Evolutionary conservation across 2,797 vertebrate species (phyloP).

Genomic region (Pangasius krempfi): DNA sequence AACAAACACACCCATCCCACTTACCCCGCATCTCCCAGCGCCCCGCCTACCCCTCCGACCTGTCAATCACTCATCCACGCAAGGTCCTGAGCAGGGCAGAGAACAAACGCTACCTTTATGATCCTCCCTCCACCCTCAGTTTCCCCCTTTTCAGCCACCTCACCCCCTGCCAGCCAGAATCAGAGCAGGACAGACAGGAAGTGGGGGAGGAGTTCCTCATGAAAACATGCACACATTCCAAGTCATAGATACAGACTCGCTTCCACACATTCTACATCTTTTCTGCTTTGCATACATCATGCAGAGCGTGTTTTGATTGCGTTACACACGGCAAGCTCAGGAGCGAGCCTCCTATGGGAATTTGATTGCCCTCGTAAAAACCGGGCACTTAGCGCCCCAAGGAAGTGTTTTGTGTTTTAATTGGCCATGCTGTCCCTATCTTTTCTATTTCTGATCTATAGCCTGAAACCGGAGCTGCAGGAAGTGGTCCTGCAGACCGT

Average conservation of each 20-base stretch:
- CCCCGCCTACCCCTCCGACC: conserved; percentile 40
- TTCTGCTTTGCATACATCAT: conserved; percentile 16
- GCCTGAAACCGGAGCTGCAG: conserved; percentile 81
- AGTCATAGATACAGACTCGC: conserved; percentile 11
- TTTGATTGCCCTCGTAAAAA: conserved; percentile 36
- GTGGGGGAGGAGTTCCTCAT: conserved; percentile 63
- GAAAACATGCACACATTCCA: conserved; percentile 50
- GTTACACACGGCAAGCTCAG: conserved; percentile 14
- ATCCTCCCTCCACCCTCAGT: conserved; percentile 49
- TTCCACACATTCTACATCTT: conserved; percentile 19
- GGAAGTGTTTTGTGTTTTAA: conserved; percentile 55
- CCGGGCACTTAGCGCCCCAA: conserved; percentile 21
- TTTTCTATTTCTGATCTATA: conserved; percentile 57
- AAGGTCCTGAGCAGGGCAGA: conserved; percentile 52
- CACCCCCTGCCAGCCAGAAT: conserved; percentile 61
- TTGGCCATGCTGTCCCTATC: conserved; percentile 51
- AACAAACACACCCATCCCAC: conserved; percentile 66
- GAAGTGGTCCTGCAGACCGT: conserved; percentile 83
- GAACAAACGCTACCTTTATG: conserved; percentile 54
- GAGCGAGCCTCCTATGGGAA: conserved; percentile 17
- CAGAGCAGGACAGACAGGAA: conserved; percentile 71
- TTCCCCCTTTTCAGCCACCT: conserved; percentile 54
- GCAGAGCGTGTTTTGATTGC: conserved; percentile 16
- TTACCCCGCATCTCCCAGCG: conserved; percentile 41
- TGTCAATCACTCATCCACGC: conserved; percentile 52